Base-by-base conservation (phyloP, 2,113 vertebrate species). In the Psittacula cyanocephala region DNA sequence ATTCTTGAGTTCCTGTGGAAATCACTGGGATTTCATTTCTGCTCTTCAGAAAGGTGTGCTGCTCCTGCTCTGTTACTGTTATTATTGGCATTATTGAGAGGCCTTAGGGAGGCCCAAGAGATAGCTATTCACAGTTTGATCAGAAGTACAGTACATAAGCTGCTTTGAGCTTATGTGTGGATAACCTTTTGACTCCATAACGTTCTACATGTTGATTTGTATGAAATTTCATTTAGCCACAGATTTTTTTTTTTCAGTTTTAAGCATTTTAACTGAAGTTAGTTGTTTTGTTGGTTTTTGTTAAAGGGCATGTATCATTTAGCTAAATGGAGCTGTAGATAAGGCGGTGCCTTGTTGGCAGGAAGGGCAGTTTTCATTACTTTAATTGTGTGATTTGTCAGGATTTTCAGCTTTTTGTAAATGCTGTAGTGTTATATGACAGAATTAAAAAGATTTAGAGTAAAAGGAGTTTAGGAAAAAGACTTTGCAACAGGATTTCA, bases 301-400 rank as follows among this genome's bases (percentile, higher is more conserved):
- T 59, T n/a, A 23, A 9, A 49, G 49, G 85, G 37, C 25, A 15
- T 31, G 16, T 13, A 90, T 93, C 81, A 91, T 97, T 97, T 95
- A 95, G 88, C 96, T 98, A 97, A 97, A 96, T 96, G 91, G 95
- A 97, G 92, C 97, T 96, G 96, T 87, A 93, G 95, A 93, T 96
- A 96, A 97, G 97, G 97, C 97, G 95, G 92, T 97, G 88, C 97
- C 91, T 98, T 63, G 81, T 97, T 97, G 96, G 97, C 97, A 96
- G 96, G 77, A 88, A 96, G 97, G 91, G 91, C 97, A 94, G 93
- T 98, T 98, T 98, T 98, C 98, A 98, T 98, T 98, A 98, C 97
- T 98, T 98, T 98, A 98, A 98, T 98, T 98, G 98, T 97, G 98
- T 93, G 98, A 98, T 98, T 98, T 98, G 97, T 98, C 98, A 96